Evolutionary conservation across 2,888 invertebrate genomes (phyloP), one percentile per base, ranked within the genome.

Genomic region (Hedya salicella): DNA sequence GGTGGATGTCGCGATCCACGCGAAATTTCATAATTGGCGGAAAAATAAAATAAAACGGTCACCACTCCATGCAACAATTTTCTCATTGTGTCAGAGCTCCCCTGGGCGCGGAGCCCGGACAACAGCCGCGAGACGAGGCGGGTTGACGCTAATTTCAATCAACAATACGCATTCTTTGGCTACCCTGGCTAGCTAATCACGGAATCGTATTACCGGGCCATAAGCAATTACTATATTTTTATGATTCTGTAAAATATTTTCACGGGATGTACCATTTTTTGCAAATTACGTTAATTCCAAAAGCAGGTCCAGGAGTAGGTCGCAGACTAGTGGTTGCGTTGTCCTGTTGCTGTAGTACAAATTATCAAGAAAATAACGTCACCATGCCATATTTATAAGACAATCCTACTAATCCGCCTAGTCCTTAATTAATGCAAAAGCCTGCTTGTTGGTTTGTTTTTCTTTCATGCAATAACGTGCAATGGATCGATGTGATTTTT

Each of bases 61-160:
- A 80, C 79, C 78, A 81, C 80, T 80, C 77, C 83, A 86, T 85
- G 86, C 82, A 85, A 85, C 80, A 82, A 80, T 85, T 87, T 87
- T 83, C 86, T 83, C 87, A 88, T 88, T 88, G 87, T 86, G 85
- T 80, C 79, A 78, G 78, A 77, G 82, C 77, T 85, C 88, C 87
- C 87, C 78, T 77, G 86, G 85, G 87, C 67, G 82, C 88, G 86
- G 88, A 88, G 88, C 68, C 83, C 88, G 87, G 88, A 88, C 88
- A 90, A 89, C 83, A 87, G 84, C 80, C 83, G 77, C 80, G 80
- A 82, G 80, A 76, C 80, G 78, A 77, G 75, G 71, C 80, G 83
- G 83, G 84, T 81, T 78, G 77, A 75, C 81, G 82, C 81, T 87
- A 86, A 88, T 90, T 89, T 88, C 75, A 74, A 69, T 74, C 75